A percentile compares a stretch with the other conserved stretches of the same genome.
These are phyloP conservation scores for Camponotus floridanus DNA, from an alignment of 1,140 invertebrate genomes.

Conservation along the genomic window DNA sequence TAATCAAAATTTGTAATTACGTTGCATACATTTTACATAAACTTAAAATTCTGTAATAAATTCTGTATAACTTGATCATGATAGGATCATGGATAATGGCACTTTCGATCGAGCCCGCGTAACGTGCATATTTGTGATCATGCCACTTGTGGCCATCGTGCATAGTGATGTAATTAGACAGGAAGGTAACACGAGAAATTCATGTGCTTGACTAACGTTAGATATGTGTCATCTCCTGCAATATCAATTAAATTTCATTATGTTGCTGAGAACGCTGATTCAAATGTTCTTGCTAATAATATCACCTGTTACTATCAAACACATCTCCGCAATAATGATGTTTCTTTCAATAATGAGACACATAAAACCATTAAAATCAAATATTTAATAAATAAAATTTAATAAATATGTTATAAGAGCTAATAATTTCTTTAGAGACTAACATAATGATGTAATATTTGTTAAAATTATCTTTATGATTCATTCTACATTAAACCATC, in stretches of 20 bases:
- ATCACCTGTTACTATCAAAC: neutral
- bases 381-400: neutral
- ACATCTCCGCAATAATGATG: neutral
- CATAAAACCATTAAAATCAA: neutral
- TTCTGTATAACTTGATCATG: neutral
- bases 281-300: neutral
- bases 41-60: neutral
- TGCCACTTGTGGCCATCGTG: conserved; percentile 12
- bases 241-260: conserved; percentile 15
- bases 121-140: conserved; percentile 31
- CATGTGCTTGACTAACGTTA: conserved; percentile 18
- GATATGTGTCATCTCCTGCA: neutral
- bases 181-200: conserved; percentile 19
- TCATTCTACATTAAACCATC: neutral
- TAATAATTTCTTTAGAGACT: neutral
- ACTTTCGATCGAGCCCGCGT: neutral
- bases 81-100: conserved; percentile 2
- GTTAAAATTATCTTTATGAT: neutral
- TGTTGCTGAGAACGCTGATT: neutral
- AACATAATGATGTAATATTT: too few species aligned
- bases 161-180: conserved; percentile 35
- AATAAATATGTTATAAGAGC: neutral
- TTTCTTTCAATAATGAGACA: neutral
- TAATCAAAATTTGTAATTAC: neutral
- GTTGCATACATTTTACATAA: neutral